A percentile compares a stretch with the other conserved stretches of the same genome.
These are phyloP conservation scores for Echinometra lucunter DNA, from an alignment of 53 echinoderm and acorn worm species.

Conservation along the genomic window DNA sequence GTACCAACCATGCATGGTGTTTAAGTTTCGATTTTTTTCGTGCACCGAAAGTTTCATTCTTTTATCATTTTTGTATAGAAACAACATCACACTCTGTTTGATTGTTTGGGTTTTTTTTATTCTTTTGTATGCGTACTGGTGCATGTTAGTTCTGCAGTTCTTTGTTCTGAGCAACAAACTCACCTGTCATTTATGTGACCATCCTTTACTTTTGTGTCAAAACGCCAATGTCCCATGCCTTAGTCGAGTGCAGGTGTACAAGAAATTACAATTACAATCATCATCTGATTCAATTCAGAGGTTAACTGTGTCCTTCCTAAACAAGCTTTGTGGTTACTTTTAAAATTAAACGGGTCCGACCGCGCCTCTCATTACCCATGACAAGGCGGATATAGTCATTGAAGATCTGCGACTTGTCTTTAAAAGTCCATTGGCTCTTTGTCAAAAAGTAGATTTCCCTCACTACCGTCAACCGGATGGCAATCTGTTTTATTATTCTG, in stretches of 20 bases:
- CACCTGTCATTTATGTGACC: neutral
- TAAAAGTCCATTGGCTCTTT: neutral
- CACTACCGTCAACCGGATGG: neutral
- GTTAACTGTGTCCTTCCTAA: neutral
- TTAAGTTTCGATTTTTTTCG: no score
- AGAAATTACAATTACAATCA: neutral
- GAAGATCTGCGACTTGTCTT: neutral
- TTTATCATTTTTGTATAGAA: no score
- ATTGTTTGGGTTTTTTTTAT: no score
- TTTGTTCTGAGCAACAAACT: neutral
- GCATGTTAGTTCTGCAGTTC: neutral
- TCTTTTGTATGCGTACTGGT: no score
- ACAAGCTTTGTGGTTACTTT: conserved; percentile 8
- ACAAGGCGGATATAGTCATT: neutral
- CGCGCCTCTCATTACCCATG: neutral
- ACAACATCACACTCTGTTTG: no score
- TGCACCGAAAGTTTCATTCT: no score
- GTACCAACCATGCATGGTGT: no score
- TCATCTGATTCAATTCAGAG: conserved; percentile 19
- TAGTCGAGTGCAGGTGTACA: conserved; percentile 6
- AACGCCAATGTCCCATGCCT: conserved; percentile 57
- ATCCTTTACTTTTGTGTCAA: neutral
- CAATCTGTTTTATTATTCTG: no score
- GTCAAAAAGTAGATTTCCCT: neutral
- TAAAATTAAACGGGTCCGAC: neutral